Base-by-base conservation (phyloP, 2,888 invertebrate genomes). In the Ceraclea dissimilis region DNA sequence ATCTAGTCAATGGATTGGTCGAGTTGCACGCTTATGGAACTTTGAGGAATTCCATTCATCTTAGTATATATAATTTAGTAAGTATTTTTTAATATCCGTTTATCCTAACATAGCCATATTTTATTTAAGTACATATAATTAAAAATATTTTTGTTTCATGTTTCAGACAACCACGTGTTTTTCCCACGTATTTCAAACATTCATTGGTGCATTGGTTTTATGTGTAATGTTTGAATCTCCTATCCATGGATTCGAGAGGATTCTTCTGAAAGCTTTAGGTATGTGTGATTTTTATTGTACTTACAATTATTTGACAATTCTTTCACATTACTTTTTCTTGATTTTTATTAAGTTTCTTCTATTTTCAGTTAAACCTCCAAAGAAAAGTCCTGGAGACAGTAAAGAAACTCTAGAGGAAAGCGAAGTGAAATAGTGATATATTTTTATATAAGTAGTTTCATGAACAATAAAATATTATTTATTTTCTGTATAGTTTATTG, bases 171-270 rank as follows among this genome's bases (percentile, higher is more conserved):
- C 79, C 50, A 78, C 79, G 63, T 73, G 79, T 10, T 66, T 82
- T 53, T 76, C 82, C 0, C 84, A 85, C 64, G 65, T 81, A n/a
- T 63, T 78, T 17, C 66, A 84, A 55, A 86, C 86, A 0, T 85
- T 85, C 65, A 60, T 72, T 19, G 71, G 81, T 62, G 86, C 85
- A 51, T 69, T 84, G 50, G 52, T 86, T 39, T 67, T 87, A 47
- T 85, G 85, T 61, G 70, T 84, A 49, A 73, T 82, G 34, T 87
- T 87, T 65, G 86, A 87, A 68, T 85, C 86, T 8, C 87, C 87
- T 1, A 79, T 87, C 63, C 83, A 85, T 63, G 83, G 84, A 2
- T 74, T 87, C 49, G 86, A 86, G 68, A 83, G 83, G 65, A 79
- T 85, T 60, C 71, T 86, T n/a, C 70, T 85, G 1, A 71, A 73